Base-by-base conservation (phyloP, 92 coral and sea anemone genomes). In the Meandrina meandrites region DNA sequence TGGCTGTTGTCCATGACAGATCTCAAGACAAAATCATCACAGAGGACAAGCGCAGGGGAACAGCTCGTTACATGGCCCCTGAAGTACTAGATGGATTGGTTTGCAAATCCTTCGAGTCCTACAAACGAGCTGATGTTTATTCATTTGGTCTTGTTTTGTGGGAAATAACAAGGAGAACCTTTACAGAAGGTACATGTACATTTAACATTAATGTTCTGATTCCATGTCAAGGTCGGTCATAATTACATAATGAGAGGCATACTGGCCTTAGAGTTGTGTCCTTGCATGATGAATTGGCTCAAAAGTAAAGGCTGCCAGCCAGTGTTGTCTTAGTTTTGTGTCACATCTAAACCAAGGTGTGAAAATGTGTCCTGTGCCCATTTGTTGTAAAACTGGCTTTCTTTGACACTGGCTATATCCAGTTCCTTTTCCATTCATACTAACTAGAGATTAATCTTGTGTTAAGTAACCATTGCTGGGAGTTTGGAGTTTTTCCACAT, bases 31-130 rank as follows among this genome's bases (percentile, higher is more conserved):
- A 84, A 67, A 91, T 93, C 5, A 91, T 89, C 69, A 81, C 91
- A 85, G 86, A 83, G 68, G 90, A 91, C 88, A 91, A 87, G 88
- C 90, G 94, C 9, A 96, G 90, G 27, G 99, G 99, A 40, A 97
- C 98, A 72, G 89, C 94, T n/a, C 90, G 99, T 34, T 97, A 97
- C 85, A 97, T 97, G 99, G 93, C 99, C 31, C 99, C 99, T 21
- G 99, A 97, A 69, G 79, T 97, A 54, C 84, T 97, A 48, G 98
- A 94, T 15, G 94, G 94, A 64, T 83, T 91, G 67, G 91, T 92
- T 53, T 81, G 70, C 50, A 93, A 93, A 88, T 90, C 94, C 22
- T 91, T 96, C 79, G 94, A 92, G 76, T 92, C 96, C 42, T 96
- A 91, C 81, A 96, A 96, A 87, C 89, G 95, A 85, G 95, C 98